These are phyloP conservation scores for Neotoma lepida DNA, from an alignment of 2,113 vertebrate genomes.

Conservation along the genomic window DNA sequence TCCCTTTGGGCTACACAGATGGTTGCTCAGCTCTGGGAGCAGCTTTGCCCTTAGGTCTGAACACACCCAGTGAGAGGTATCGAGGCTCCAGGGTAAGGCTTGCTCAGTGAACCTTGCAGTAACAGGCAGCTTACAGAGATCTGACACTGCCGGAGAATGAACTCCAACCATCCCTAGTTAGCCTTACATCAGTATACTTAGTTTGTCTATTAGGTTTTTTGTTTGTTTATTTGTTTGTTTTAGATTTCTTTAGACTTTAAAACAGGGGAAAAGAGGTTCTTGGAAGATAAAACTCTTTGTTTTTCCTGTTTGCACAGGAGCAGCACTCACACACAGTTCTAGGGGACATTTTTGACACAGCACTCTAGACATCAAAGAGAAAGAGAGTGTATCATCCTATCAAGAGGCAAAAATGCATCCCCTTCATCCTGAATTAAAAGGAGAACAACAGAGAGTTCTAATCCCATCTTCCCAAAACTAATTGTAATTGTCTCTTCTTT, in stretches of 20 bases:
- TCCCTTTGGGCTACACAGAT: neutral
- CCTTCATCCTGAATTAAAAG: neutral
- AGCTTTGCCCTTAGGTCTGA: neutral
- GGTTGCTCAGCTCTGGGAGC: neutral
- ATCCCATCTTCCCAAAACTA: neutral
- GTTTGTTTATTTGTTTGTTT: neutral
- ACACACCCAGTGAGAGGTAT: neutral
- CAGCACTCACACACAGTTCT: neutral
- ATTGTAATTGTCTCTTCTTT: slow-evolving; percentile 3
- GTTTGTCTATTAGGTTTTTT: neutral
- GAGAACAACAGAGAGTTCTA: neutral
- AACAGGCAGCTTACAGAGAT: neutral
- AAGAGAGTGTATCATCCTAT: neutral
- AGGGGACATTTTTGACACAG: neutral
- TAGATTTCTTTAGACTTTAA: neutral
- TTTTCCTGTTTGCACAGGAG: neutral
- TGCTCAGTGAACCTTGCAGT: neutral
- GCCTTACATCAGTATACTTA: neutral
- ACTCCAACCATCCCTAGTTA: neutral
- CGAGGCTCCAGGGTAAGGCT: neutral
- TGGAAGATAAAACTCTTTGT: neutral
- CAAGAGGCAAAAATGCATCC: neutral
- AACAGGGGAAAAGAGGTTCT: neutral
- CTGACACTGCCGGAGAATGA: neutral
- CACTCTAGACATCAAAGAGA: neutral